phyloP scores from a whole-genome alignment of 2,888 invertebrate genomes.

The Lepidonotus clava region DNA sequence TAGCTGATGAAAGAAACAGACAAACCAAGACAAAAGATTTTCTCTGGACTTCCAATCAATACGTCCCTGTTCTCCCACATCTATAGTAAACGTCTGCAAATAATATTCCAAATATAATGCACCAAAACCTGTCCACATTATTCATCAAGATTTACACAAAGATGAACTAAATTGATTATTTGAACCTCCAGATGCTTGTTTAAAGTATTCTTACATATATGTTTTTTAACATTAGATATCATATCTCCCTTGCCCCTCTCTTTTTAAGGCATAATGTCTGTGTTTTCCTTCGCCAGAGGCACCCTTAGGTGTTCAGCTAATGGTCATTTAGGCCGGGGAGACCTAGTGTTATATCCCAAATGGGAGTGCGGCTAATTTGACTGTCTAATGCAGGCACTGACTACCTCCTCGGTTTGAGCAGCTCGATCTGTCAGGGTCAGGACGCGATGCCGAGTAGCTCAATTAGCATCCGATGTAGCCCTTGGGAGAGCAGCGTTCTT shows the following conservation, averaged over 20 bases:
- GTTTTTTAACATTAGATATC: not conserved
- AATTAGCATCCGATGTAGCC: conserved; percentile 24
- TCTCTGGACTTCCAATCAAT: too few species aligned
- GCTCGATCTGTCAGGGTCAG: not conserved
- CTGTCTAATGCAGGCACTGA: conserved; percentile 18
- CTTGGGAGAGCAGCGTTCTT: not conserved
- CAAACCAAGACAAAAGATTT: too few species aligned
- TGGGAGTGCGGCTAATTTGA: not conserved
- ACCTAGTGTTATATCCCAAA: not conserved
- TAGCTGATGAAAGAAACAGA: not conserved
- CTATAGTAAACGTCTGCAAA: too few species aligned
- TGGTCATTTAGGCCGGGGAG: not conserved
- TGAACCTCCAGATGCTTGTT: too few species aligned
- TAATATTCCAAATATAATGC: too few species aligned
- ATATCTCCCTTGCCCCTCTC: not conserved
- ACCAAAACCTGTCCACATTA: too few species aligned
- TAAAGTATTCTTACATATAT: too few species aligned
- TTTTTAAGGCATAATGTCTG: too few species aligned
- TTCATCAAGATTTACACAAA: too few species aligned
- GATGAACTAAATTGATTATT: too few species aligned
- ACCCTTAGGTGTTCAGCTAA: not conserved
- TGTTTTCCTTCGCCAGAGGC: too few species aligned
- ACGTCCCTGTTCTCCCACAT: too few species aligned
- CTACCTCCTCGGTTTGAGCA: not conserved
- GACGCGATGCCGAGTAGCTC: not conserved